Evolutionary conservation across 1,140 invertebrate species (phyloP).

Genomic region (Samia ricini): DNA sequence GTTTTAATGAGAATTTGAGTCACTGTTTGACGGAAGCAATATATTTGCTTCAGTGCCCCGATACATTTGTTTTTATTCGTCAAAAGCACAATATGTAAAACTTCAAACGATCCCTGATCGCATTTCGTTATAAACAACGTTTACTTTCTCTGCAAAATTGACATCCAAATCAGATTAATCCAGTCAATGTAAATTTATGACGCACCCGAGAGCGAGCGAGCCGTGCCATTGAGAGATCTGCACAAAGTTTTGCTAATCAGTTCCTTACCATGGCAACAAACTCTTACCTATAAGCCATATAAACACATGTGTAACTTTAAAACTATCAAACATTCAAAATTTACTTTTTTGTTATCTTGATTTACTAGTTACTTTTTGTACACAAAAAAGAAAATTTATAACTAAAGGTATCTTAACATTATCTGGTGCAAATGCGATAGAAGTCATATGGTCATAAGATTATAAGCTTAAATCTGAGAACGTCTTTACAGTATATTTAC

Average conservation of each 20-base stretch:
- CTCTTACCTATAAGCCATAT: slow-evolving; percentile 35
- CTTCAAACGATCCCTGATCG: slow-evolving; percentile 52
- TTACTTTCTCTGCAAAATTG: slow-evolving; percentile 72
- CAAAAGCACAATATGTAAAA: slow-evolving; percentile 44
- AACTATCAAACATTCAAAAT: not conserved
- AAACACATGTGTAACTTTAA: not conserved
- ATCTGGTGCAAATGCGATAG: no score
- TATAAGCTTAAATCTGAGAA: no score
- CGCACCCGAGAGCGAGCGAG: slow-evolving; percentile 60
- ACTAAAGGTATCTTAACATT: no score
- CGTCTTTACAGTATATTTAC: no score
- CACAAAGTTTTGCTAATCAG: slow-evolving; percentile 59
- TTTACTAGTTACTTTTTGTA: not conserved
- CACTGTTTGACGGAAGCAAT: not conserved
- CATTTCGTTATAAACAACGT: slow-evolving; percentile 70
- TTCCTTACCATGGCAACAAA: slow-evolving; percentile 41
- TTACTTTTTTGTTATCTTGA: not conserved
- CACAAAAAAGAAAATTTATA: no score
- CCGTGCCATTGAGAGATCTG: slow-evolving; percentile 64
- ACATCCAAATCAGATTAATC: slow-evolving; percentile 79
- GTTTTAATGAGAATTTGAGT: not conserved
- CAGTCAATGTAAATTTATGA: slow-evolving; percentile 79
- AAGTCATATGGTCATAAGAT: no score
- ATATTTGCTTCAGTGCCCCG: not conserved
- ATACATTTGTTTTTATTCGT: not conserved